Percentiles rank a stretch among this genome's conserved stretches.
phyloP scores from a whole-genome alignment of 2,888 invertebrate genomes.

The Phanerotoma sp. region DNA sequence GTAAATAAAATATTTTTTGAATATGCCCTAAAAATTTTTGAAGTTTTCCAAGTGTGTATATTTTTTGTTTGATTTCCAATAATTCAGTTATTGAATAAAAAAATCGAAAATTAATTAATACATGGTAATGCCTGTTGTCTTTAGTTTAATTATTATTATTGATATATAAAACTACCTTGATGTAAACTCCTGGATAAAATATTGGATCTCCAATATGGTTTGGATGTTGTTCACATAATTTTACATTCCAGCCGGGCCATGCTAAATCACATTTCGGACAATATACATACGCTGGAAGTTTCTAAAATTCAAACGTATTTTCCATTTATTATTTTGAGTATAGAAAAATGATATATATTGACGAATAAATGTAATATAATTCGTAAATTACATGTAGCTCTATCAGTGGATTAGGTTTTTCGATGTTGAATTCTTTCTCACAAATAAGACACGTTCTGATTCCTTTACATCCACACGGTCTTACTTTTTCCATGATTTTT shows the following conservation, averaged over 20 bases:
- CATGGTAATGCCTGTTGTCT: neutral
- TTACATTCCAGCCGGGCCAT: constrained; percentile 72
- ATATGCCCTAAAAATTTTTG: neutral
- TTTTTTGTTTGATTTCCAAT: too few relatives aligned
- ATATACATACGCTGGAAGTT: constrained; percentile 68
- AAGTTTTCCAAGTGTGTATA: too few relatives aligned
- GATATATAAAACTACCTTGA: constrained; percentile 54
- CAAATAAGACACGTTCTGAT: constrained; percentile 86
- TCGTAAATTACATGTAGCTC: constrained; percentile 50
- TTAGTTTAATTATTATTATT: neutral
- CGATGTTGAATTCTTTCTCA: constrained; percentile 67
- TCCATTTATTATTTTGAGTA: constrained; percentile 6
- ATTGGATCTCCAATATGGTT: constrained; percentile 66
- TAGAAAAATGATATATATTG: constrained; percentile 2
- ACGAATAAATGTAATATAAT: neutral
- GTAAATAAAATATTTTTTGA: neutral
- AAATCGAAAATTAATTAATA: too few relatives aligned
- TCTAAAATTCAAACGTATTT: constrained; percentile 55
- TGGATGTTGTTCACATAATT: constrained; percentile 67
- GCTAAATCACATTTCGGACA: constrained; percentile 76
- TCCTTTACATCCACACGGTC: constrained; percentile 92
- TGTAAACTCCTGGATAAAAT: constrained; percentile 69
- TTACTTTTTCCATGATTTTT: constrained; percentile 63
- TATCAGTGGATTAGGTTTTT: constrained; percentile 52
- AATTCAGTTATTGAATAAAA: too few relatives aligned